Conservation (phyloP, 2,888 invertebrate genomes). For the Brenthis ino region DNA sequence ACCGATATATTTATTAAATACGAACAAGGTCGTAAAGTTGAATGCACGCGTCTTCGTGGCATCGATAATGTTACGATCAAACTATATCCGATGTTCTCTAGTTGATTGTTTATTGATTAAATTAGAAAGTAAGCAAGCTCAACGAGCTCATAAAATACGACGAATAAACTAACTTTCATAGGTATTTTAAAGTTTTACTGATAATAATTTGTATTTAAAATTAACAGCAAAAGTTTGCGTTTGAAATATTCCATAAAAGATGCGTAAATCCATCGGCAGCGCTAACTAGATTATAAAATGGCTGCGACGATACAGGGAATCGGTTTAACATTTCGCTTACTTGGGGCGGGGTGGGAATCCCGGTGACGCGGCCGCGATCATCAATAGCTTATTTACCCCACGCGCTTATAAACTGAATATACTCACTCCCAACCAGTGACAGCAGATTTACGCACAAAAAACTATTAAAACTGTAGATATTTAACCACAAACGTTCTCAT, state of each 20-base stretch:
- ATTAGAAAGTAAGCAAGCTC: conserved; percentile 33
- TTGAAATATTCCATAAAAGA: conserved; percentile 4
- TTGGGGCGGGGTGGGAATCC: conserved; percentile 57
- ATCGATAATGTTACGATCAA: conserved; percentile 68
- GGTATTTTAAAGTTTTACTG: neutral
- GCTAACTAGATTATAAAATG: conserved; percentile 58
- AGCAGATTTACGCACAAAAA: conserved; percentile 52
- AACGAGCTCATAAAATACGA: neutral
- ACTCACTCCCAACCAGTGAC: conserved; percentile 65
- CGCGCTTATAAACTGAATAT: conserved; percentile 75
- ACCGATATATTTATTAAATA: conserved; percentile 82
- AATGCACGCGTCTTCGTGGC: conserved; percentile 76
- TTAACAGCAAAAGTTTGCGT: neutral
- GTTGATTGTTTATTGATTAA: conserved; percentile 45
- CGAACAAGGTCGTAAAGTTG: conserved; percentile 77
- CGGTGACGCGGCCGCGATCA: conserved; percentile 60
- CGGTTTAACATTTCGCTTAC: conserved; percentile 60
- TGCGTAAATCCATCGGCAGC: conserved; percentile 17
- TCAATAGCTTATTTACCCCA: conserved; percentile 61
- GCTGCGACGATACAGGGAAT: conserved; percentile 63
- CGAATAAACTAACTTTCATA: neutral
- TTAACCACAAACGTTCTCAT: conserved; percentile 32
- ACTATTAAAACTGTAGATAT: conserved; percentile 33
- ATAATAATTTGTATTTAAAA: neutral
- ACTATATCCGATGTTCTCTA: conserved; percentile 60